Evolutionary conservation across 1,140 invertebrate genomes (phyloP).

Genomic region (Zaprionus inermis): DNA sequence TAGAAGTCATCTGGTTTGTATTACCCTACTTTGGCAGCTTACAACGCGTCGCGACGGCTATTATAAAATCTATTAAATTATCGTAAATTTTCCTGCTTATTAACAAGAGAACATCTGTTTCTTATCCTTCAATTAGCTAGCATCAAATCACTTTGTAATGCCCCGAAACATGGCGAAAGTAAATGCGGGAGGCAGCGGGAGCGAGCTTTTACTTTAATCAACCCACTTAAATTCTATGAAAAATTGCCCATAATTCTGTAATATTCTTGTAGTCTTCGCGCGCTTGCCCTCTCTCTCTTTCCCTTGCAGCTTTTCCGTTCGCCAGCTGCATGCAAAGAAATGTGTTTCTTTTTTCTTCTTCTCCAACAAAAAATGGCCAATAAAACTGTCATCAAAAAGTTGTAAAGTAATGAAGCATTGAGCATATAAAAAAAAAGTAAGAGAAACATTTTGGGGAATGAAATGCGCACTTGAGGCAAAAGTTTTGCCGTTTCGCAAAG

Average conservation of each 20-base stretch:
- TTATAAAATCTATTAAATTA: neutral
- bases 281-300: neutral
- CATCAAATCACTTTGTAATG: conserved; percentile 27
- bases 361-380: conserved; percentile 61
- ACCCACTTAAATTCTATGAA: conserved; percentile 41
- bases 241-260: conserved; percentile 46
- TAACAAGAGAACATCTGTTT: conserved; percentile 11
- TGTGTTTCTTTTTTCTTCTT: conserved; percentile 43
- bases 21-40: too few relatives aligned
- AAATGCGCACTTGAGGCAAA: conserved; percentile 51
- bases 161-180: neutral
- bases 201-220: conserved; percentile 24
- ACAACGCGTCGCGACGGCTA: neutral
- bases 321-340: conserved; percentile 26
- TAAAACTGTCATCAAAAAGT: conserved; percentile 82
- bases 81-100: conserved; percentile 8
- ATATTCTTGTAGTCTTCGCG: conserved; percentile 11
- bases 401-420: conserved; percentile 80
- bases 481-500: conserved; percentile 61
- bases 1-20: neutral
- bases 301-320: neutral
- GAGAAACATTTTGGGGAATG: conserved; percentile 47
- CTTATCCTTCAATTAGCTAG: conserved; percentile 37
- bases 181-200: neutral
- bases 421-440: conserved; percentile 58